Base-by-base conservation (phyloP, 2,113 vertebrate species). In the Falcunculus frontatus region DNA sequence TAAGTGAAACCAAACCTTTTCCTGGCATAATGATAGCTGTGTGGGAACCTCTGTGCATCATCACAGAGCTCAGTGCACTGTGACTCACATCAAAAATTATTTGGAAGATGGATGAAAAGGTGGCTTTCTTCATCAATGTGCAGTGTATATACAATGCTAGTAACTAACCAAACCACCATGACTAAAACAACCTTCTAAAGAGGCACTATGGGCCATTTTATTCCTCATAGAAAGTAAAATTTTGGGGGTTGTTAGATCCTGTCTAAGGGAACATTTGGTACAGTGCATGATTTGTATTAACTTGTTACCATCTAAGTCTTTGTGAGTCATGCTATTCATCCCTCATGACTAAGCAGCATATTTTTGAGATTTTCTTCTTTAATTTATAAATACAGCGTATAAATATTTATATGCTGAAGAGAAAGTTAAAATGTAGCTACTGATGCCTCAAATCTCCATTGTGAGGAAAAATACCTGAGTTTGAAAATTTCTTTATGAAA, bases 361-460 rank as follows among this genome's bases (percentile, higher is more conserved):
- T 73, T 95, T 95, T 69, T 83, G 49, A 95, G 82, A 85, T 93
- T 93, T 96, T 85, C 39, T 78, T 68, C 70, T 96, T 87, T 82
- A 92, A 89, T 85, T 91, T 96, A 87, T 83, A 87, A 93, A 76
- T 89, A 69, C 7, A 21, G 10, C 33, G 7, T 73, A 95, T 95
- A 95, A 95, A 87, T 96, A 93, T 91, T 95, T 95, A 96, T 85
- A 70, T 32, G 35, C 37, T 62, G 84, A 76, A 89, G 35, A 93
- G 62, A 83, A 84, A 53, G 84, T 94, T 91, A 35, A 79, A 73
- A 91, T 79, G 84, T 85, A 83, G 46, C 25, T 92, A 59, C 76
- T 56, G 17, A 32, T 74, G 32, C 47, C 42, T 79, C 76, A 80
- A 84, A 73, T 79, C 50, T 95, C 50, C 68, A 62, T 19, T 79